A percentile compares a stretch with the other conserved stretches of the same genome.
These are phyloP conservation scores for Solenopsis invicta DNA, from an alignment of 1,140 invertebrate genomes.

Conservation along the genomic window DNA sequence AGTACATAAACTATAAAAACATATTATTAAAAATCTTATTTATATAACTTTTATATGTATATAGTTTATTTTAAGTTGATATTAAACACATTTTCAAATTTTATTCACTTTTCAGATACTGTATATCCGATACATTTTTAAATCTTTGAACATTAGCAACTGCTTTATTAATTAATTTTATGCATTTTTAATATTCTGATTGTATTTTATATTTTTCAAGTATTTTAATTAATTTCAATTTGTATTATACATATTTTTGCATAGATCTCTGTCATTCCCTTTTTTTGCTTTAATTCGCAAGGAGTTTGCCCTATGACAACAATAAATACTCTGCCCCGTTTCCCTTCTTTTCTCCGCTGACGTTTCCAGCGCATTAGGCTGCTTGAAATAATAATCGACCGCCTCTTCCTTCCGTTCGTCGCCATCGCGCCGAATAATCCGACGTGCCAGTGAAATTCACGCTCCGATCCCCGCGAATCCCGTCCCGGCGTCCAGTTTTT, in stretches of 20 bases:
- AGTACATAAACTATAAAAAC: too few species aligned
- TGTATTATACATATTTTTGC: background rate
- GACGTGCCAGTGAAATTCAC: constrained; percentile 65
- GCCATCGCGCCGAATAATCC: constrained; percentile 60
- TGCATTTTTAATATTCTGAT: background rate
- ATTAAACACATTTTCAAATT: too few species aligned
- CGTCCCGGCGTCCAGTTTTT: constrained; percentile 66
- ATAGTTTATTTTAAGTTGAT: too few species aligned
- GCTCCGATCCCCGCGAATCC: constrained; percentile 65
- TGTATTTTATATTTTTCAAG: background rate
- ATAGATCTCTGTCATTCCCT: background rate
- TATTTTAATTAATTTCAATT: background rate
- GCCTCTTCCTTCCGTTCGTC: constrained; percentile 59
- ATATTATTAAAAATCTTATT: too few species aligned
- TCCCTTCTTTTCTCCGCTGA: constrained; percentile 7
- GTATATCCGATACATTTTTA: too few species aligned
- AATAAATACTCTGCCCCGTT: constrained; percentile 20
- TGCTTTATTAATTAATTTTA: background rate
- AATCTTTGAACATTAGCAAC: background rate
- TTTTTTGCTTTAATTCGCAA: background rate
- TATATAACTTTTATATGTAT: too few species aligned
- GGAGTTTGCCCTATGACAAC: constrained; percentile 27
- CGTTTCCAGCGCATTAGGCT: constrained; percentile 54
- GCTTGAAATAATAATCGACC: constrained; percentile 68
- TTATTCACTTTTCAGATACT: too few species aligned